Evolutionary conservation across 2,797 vertebrate species (phyloP).

Genomic region (Etheostoma perlongum): DNA sequence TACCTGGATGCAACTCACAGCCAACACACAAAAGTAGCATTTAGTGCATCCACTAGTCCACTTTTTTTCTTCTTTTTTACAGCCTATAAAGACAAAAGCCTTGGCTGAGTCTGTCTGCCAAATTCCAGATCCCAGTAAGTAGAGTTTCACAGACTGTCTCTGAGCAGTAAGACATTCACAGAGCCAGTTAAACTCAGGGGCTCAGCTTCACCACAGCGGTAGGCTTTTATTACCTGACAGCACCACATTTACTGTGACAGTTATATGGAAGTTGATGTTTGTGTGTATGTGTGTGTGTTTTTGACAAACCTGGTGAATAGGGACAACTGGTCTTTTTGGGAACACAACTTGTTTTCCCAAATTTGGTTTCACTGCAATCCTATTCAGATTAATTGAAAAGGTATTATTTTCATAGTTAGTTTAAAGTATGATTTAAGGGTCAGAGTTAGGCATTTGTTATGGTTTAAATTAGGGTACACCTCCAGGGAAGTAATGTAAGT

Average conservation of each 20-base stretch:
- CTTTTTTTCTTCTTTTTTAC: slow-evolving; percentile 19
- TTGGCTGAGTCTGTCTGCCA: slow-evolving; percentile 27
- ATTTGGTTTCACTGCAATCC: slow-evolving; percentile 7
- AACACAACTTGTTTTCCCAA: not conserved
- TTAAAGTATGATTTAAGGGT: not conserved
- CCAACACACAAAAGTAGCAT: slow-evolving; percentile 4
- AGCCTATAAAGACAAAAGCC: slow-evolving; percentile 17
- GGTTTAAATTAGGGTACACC: not conserved
- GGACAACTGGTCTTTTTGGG: slow-evolving; percentile 1
- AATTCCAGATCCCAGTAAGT: slow-evolving; percentile 55
- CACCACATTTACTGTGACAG: slow-evolving; percentile 54
- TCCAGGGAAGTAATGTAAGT: slow-evolving; percentile 33
- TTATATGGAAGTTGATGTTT: slow-evolving; percentile 35
- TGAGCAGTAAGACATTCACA: slow-evolving; percentile 49
- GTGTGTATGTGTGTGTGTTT: slow-evolving; percentile 25
- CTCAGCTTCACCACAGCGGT: slow-evolving; percentile 62
- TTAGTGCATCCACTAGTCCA: slow-evolving; percentile 8
- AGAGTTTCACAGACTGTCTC: slow-evolving; percentile 43
- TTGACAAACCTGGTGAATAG: slow-evolving; percentile 14
- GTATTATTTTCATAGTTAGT: not conserved
- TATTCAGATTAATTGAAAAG: not conserved
- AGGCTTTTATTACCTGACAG: slow-evolving; percentile 69
- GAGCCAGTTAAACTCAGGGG: slow-evolving; percentile 69
- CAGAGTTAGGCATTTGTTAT: not conserved
- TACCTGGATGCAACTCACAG: slow-evolving; percentile 19